These are phyloP conservation scores for Phalloptychus januarius DNA, from an alignment of 2,797 vertebrate species.

Conservation along the genomic window DNA sequence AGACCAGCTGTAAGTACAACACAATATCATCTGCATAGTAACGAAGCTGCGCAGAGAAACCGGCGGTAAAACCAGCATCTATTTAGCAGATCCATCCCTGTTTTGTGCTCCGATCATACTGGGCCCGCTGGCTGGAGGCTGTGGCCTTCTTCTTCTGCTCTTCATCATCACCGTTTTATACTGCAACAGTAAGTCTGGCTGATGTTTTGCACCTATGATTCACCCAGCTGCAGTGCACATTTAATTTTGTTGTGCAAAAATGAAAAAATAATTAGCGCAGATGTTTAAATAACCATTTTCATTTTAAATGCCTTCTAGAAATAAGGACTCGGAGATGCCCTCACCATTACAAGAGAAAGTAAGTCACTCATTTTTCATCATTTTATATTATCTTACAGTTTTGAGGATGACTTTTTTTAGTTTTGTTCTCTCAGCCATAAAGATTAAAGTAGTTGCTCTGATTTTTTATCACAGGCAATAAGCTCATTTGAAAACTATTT, in stretches of 20 bases:
- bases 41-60: background rate
- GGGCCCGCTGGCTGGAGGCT: slow-evolving; percentile 64
- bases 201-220: background rate
- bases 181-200: slow-evolving; percentile 77
- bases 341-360: slow-evolving; percentile 82
- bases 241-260: background rate
- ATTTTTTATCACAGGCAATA: background rate
- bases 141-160: slow-evolving; percentile 72
- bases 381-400: background rate
- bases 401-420: background rate
- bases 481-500: background rate
- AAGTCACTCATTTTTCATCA: slow-evolving; percentile 30
- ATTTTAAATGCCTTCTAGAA: slow-evolving; percentile 47
- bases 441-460: background rate
- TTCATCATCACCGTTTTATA: slow-evolving; percentile 66
- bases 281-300: background rate
- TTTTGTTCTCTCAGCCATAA: background rate
- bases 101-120: slow-evolving; percentile 66
- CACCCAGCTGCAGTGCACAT: background rate
- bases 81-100: background rate
- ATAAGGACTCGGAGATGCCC: slow-evolving; percentile 80
- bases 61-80: background rate
- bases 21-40: background rate
- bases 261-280: background rate
- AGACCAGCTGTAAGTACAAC: background rate